Conservation (phyloP, 2,888 invertebrate species). For the Tetranychus piercei region DNA sequence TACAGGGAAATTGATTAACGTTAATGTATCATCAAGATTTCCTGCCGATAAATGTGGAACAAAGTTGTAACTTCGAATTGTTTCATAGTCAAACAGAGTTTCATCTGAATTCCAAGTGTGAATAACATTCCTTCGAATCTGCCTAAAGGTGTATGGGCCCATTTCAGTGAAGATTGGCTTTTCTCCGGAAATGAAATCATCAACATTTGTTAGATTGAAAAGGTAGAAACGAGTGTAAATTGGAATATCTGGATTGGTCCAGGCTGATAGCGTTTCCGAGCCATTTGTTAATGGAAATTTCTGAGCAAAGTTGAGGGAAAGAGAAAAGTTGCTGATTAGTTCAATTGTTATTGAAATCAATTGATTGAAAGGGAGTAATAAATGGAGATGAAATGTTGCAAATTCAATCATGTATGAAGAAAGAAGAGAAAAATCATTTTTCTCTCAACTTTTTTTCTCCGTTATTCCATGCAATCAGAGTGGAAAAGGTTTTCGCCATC, state of each 20-base stretch:
- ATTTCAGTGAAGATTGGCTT: neutral
- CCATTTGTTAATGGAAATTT: neutral
- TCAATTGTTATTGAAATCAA: too few species aligned
- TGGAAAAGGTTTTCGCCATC: too few species aligned
- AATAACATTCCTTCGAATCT: neutral
- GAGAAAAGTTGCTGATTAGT: neutral
- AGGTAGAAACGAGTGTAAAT: slow-evolving; percentile 1
- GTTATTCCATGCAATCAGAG: too few species aligned
- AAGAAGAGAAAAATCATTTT: too few species aligned
- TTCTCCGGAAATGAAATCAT: neutral
- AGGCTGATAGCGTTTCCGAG: neutral
- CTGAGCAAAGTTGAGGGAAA: neutral
- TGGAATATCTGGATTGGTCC: neutral
- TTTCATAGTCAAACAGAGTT: slow-evolving; percentile 2
- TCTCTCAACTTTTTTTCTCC: too few species aligned
- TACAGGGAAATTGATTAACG: neutral
- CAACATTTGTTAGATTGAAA: neutral
- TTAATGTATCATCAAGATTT: neutral
- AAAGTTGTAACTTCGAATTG: neutral
- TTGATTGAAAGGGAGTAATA: too few species aligned
- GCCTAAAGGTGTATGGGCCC: slow-evolving; percentile 4
- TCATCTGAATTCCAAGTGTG: neutral
- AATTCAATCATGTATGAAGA: too few species aligned
- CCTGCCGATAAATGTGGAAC: neutral
- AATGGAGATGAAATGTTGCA: too few species aligned